Evolutionary conservation across 30 jellyfish, hydroid and myxozoan species (phyloP), one percentile per base, ranked within the genome.

Genomic region (Turritopsis rubra): DNA sequence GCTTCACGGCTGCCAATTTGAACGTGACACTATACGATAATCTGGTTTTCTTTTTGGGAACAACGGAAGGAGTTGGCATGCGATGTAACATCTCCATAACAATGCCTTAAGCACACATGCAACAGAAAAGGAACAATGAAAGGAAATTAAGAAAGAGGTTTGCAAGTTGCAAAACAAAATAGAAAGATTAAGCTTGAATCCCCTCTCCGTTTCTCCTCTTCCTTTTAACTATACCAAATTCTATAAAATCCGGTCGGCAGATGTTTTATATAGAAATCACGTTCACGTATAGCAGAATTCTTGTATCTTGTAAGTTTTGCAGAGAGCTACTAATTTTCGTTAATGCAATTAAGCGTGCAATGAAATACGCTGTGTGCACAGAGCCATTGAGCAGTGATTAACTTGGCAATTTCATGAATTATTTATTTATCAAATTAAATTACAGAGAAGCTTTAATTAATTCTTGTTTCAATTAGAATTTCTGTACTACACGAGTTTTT

Each of bases 1-100:
- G 95, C 23, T 96, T 41, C 1, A 91, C 96, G 9, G 97, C 97
- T 21, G 95, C 93, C 27, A 87, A 71, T 81, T 91, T 91, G 87
- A 91, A 91, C 29, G 96, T 91, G 1, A 91, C 84, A 86, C 96
- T 83, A 75, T 91, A 91, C 31, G 97, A 90, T 20, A 90, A 74
- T 7, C 97, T 95, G 28, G 88, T 73, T 65, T 90, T 90, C 88
- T 90, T 89, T 75, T 73, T 86, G 54, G 72, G 66, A 31, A 24
- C 29, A 18, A 52, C 77, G 17, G 77, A 68, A 17, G 30, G 17
- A 7, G 60, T 41, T 41, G 77, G 21, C 77, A 68, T 27, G 30
- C 77, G 77, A 68, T 0, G 5, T 7, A 68, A 19, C 19, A 27
- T 19, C 30, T 68, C 77, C 77, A 68, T 68, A 41, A 3, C 60